These are phyloP conservation scores for Burhinus bistriatus DNA, from an alignment of 2,113 vertebrate species.

Conservation along the genomic window DNA sequence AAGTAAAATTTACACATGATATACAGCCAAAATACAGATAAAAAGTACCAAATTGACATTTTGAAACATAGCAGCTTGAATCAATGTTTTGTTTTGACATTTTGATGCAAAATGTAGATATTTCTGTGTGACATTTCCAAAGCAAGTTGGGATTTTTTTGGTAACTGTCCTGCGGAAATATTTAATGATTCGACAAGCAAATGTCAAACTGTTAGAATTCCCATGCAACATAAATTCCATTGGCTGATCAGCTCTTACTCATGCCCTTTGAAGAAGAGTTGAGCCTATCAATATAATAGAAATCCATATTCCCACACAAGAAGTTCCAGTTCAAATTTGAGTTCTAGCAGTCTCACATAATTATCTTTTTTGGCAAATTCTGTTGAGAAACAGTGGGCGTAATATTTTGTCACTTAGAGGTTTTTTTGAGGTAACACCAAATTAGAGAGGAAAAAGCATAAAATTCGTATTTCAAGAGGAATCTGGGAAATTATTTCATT, in stretches of 20 bases:
- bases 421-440: background rate
- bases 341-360: background rate
- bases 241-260: conserved; percentile 14
- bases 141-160: conserved; percentile 40
- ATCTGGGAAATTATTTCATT: background rate
- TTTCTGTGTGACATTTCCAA: conserved; percentile 59
- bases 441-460: background rate
- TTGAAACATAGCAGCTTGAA: conserved; percentile 52
- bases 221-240: conserved; percentile 13
- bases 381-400: background rate
- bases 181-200: conserved; percentile 48
- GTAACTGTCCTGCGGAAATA: conserved; percentile 30
- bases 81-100: conserved; percentile 65
- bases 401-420: conserved; percentile 1
- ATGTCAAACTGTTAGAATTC: conserved; percentile 49
- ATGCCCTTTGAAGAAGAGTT: background rate
- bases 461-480: background rate
- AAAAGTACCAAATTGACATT: conserved; percentile 23
- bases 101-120: conserved; percentile 49
- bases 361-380: background rate
- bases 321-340: background rate
- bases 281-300: background rate
- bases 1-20: background rate
- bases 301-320: background rate
- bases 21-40: conserved; percentile 9